phyloP scores from a whole-genome alignment of 1,140 invertebrate genomes.

The Drosophila burlai region DNA sequence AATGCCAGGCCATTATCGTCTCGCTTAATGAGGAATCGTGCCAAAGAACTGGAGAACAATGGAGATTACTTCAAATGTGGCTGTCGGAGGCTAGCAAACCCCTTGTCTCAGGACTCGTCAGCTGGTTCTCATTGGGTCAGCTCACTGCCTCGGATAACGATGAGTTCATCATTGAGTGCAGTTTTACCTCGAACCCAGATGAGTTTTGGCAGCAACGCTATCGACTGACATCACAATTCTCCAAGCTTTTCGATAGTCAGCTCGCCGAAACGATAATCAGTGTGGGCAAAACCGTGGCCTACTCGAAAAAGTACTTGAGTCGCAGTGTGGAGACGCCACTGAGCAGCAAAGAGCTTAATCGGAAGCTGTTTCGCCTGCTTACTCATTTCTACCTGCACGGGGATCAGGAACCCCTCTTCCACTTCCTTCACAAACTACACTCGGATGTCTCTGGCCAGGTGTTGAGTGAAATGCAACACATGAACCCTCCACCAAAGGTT shows the following conservation, averaged over 20 bases:
- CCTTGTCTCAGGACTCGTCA: conserved; percentile 6
- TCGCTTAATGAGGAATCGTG: conserved; percentile 27
- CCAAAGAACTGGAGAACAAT: conserved; percentile 2
- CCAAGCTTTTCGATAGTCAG: conserved; percentile 14
- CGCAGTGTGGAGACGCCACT: not conserved
- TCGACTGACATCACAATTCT: conserved; percentile 5
- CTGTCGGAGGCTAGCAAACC: conserved; percentile 15
- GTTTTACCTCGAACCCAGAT: not conserved
- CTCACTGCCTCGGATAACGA: not conserved
- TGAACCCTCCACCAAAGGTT: not conserved
- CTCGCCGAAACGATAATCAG: conserved; percentile 13
- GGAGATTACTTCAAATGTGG: conserved; percentile 30
- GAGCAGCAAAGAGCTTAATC: not conserved
- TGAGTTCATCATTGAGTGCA: conserved; percentile 36
- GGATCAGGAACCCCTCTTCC: conserved; percentile 10
- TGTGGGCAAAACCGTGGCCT: conserved; percentile 25
- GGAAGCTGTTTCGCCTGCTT: not conserved
- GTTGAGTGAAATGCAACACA: not conserved
- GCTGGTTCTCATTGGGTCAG: conserved; percentile 38
- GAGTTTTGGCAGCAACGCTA: conserved; percentile 41
- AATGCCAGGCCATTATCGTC: conserved; percentile 5
- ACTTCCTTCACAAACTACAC: conserved; percentile 17
- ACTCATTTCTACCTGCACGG: not conserved
- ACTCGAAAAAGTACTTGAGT: conserved; percentile 7
- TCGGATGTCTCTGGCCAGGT: conserved; percentile 17